Base-by-base conservation (phyloP, 2,113 vertebrate genomes). In the Dendrocopos noguchii region DNA sequence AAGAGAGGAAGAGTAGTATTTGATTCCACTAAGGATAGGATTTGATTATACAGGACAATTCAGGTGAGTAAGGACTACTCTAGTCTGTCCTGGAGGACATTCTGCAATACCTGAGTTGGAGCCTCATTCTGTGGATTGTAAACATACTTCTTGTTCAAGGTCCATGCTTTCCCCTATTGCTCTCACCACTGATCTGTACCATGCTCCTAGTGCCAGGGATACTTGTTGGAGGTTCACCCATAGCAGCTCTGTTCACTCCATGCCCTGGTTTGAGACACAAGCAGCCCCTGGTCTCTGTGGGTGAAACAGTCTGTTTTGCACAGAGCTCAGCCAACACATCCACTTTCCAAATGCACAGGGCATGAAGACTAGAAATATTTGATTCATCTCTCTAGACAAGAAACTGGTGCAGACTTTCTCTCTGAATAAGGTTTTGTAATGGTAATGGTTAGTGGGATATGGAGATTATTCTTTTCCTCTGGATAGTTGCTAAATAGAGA, bases 321-420 rank as follows among this genome's bases (percentile, higher is more conserved):
- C 18, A 13, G n/a, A 77, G 6, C 28, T 68, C 36, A 25, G 29
- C 28, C 39, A 60, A 17, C 7, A 1, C 0, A 1, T 10, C 7
- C 0, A 0, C 39, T 42, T 84, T 79, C 75, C 65, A 78, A 36
- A 63, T 20, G 18, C 29, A 4, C 6, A 24, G 52, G 22, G 6
- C 36, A 22, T 12, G 16, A 11, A 53, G 15, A 47, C 7, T 42
- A 20, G 42, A 91, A 66, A 53, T 2, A 7, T 6, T 25, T 50
- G 24, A 7, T 22, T 34, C 5, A 1, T 18, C 31, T 59, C 20
- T 46, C 46, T 28, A 19, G 36, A 59, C 20, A 24, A 74, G 31
- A 36, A 78, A 15, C 9, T 21, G 28, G 8, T 81, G 28, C 33
- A 64, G 44, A 2, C 34, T 86, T 82, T 16, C 21, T 28, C 33